Base-by-base conservation (phyloP, 2,888 invertebrate genomes). In the Dichetophora obliterata region DNA sequence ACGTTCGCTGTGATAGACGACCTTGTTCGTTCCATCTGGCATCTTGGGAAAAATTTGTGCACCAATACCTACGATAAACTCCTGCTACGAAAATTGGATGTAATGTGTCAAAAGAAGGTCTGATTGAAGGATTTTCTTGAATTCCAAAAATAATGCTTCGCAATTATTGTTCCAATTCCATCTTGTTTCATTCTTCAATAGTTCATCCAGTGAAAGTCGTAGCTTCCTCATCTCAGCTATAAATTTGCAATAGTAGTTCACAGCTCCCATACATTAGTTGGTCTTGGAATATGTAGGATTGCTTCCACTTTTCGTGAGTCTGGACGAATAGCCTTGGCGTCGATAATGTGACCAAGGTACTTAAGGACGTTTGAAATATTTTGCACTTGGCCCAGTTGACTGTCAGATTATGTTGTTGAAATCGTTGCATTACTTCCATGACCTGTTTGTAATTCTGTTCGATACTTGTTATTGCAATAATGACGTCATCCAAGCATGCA, bases 11-110 rank as follows among this genome's bases (percentile, higher is more conserved):
- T 73, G 77, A 52, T 77, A 73, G 11, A 27, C 37, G 2, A 24
- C 65, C 37, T 71, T 5, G n/a, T 52, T 16, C 16, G 52, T 5
- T 9, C 16, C 52, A 52, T 52, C 19, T 1, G 52, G 52, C 24
- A 82, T 88, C 52, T 54, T 52, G 43, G 66, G 66, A 54, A 66
- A 75, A 34, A 75, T 66, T 52, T 72, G 72, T n/a, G 71, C 76
- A 16, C 71, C 71, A 16, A 71, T 71, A 6, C 68, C 73, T 9
- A 73, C 61, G 14, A 24, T 72, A 1, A 68, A 69, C 54, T 75
- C 71, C 11, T 65, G 70, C 8, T 57, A 59, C 16, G 75, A 57
- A 34, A 72, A 78, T 31, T 76, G 73, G 0, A 54, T 69, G 66
- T 76, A 78, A 24, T 73, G 31, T 31, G 31, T 31, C 3, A 31